phyloP scores from a whole-genome alignment of 2,797 vertebrate genomes.

The Coracias cyanogaster region DNA sequence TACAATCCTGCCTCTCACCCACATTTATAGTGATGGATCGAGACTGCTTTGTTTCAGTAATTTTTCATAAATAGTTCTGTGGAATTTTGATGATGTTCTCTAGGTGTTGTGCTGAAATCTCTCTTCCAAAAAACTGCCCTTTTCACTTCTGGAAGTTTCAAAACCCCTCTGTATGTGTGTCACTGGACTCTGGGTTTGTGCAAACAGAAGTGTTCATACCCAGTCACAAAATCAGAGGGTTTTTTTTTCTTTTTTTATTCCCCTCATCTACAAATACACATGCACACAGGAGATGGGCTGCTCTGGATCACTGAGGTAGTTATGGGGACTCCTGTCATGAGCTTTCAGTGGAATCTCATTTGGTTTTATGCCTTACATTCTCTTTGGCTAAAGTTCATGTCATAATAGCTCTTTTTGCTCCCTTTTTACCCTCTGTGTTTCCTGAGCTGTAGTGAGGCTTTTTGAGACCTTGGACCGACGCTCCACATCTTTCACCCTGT shows the following conservation, averaged over 20 bases:
- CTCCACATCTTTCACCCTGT: neutral
- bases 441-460: neutral
- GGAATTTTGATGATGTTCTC: neutral
- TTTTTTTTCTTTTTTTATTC: neutral
- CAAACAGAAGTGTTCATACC: neutral
- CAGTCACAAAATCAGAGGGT: neutral
- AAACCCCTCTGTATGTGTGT: fast-evolving
- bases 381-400: neutral
- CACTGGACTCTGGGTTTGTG: neutral
- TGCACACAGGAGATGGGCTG: neutral
- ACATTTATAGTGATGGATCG: neutral
- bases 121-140: neutral
- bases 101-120: neutral
- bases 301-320: neutral
- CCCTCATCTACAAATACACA: neutral
- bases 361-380: neutral
- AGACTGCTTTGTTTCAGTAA: neutral
- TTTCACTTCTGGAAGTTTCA: neutral
- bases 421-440: neutral
- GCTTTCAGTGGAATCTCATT: neutral
- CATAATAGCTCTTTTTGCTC: neutral
- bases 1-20: neutral
- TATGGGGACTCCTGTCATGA: neutral
- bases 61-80: neutral
- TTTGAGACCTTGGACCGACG: neutral